These are phyloP conservation scores for Bombus cullumanus DNA, from an alignment of 1,140 invertebrate species.

Conservation along the genomic window DNA sequence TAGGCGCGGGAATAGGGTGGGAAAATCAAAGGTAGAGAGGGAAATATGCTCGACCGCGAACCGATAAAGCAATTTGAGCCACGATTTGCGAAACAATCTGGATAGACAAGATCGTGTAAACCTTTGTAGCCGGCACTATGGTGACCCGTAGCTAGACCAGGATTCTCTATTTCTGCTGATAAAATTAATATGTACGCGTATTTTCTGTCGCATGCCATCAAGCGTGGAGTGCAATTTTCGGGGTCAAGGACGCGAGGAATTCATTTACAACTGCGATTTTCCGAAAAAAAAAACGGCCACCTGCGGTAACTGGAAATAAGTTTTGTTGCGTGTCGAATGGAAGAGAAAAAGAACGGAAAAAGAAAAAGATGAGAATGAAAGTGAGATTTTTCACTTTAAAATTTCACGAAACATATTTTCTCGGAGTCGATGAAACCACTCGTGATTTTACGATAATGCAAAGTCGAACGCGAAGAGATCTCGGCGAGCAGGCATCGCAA, in stretches of 20 bases:
- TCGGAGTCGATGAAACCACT: background rate
- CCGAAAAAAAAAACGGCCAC: background rate
- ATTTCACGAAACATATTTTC: background rate
- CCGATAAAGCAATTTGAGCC: slow-evolving; percentile 45
- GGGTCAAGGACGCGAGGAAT: slow-evolving; percentile 30
- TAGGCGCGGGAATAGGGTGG: slow-evolving; percentile 18
- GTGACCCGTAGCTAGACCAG: background rate
- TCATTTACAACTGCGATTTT: slow-evolving; percentile 38
- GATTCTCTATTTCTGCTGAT: background rate
- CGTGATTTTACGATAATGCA: slow-evolving; percentile 7
- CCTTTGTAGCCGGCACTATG: background rate
- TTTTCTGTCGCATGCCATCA: background rate
- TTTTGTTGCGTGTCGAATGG: background rate
- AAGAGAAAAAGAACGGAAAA: background rate
- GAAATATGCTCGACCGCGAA: slow-evolving; percentile 39
- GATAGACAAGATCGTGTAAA: background rate
- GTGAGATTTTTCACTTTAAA: background rate
- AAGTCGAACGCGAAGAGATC: slow-evolving; percentile 1
- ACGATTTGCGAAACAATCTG: slow-evolving; percentile 49
- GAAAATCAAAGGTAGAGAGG: slow-evolving; percentile 14
- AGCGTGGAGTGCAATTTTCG: background rate
- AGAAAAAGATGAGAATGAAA: background rate
- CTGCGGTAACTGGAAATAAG: background rate
- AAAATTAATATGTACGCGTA: slow-evolving; percentile 17
- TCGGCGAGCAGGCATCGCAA: slow-evolving; percentile 21